These are phyloP conservation scores for Perizoma flavofasciatum DNA, from an alignment of 2,888 invertebrate genomes.

Conservation along the genomic window DNA sequence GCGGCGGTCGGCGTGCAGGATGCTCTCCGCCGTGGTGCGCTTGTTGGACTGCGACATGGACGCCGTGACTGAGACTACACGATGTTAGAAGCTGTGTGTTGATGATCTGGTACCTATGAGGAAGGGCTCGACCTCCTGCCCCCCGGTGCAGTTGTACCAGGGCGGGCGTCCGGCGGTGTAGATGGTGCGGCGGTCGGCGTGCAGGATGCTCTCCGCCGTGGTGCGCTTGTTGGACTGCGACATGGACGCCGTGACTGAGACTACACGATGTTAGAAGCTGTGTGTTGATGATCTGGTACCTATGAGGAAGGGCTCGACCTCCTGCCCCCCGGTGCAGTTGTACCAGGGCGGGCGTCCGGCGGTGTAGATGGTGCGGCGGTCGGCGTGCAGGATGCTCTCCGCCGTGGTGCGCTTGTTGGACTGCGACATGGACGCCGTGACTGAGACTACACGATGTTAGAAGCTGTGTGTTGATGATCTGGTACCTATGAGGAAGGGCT, in stretches of 20 bases:
- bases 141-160: conserved; percentile 99
- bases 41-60: background rate
- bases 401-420: background rate
- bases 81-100: background rate
- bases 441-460: background rate
- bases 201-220: conserved; percentile 86
- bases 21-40: conserved; percentile 73
- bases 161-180: conserved; percentile 99
- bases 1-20: conserved; percentile 91
- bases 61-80: background rate
- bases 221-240: background rate
- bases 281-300: conserved; percentile 83
- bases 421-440: background rate
- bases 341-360: conserved; percentile 99
- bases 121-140: conserved; percentile 98
- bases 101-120: conserved; percentile 90
- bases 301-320: conserved; percentile 98
- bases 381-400: conserved; percentile 91
- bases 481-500: conserved; percentile 98
- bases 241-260: background rate
- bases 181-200: conserved; percentile 94
- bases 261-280: background rate
- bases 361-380: conserved; percentile 96
- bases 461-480: conserved; percentile 23
- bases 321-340: conserved; percentile 97